Evolutionary conservation across 2,113 vertebrate genomes (phyloP), one percentile per base, ranked within the genome.

Genomic region (Cheirogaleus medius): DNA sequence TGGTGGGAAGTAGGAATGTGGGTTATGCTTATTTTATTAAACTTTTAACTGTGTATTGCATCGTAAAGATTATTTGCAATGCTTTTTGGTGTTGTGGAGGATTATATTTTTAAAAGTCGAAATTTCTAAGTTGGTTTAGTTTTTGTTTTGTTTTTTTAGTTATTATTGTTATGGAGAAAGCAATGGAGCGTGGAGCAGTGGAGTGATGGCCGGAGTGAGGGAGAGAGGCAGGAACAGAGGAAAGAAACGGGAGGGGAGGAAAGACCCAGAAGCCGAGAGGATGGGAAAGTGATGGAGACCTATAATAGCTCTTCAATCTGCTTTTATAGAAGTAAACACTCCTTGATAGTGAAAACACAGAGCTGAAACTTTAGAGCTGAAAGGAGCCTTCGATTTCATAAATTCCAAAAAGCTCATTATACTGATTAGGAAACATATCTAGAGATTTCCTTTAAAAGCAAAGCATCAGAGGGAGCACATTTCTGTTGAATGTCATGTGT

Each of bases 401-500:
- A 83, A 89, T 96, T 97, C 77, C 42, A n/a, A 82, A 91, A 90
- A 34, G 13, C 63, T 92, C 76, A 49, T 96, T 96, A 91, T 18
- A 47, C 83, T 97, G 93, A 97, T 97, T 93, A 91, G 52, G 37
- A 94, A 92, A 96, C 27, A 83, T 47, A 32, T 71, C 87, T 91
- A 92, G 77, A 92, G 77, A 71, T 54, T 86, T 91, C 39, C 44
- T 60, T 47, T 47, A 71, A 63, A 80, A 90, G 92, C 80, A 81
- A 60, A 86, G 9, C 39, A 69, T 81, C 44, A 84, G 60, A 81
- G 32, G 12, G 69, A 83, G 91, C 37, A 18, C 11, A 81, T 73
- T 90, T 89, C 82, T 92, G 87, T 76, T 81, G 80, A 93, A 93
- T 87, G 83, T 39, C 78, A 80, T 84, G 44, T 78, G 14, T 78